Evolutionary conservation across 2,888 invertebrate species (phyloP).

Genomic region (Aquatica leii): DNA sequence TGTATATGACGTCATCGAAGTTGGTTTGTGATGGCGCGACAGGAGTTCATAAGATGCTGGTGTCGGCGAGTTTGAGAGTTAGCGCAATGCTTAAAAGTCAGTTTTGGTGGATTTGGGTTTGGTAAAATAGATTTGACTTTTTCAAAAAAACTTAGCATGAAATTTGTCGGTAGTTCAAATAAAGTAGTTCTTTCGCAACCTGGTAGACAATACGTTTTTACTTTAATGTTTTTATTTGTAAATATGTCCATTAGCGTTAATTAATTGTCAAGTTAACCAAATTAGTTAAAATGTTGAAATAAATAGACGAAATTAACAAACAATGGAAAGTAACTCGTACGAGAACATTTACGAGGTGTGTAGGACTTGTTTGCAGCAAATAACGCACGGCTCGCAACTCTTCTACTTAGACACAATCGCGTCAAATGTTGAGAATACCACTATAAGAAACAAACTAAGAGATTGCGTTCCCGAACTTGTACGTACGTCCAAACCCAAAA

Average conservation of each 20-base stretch:
- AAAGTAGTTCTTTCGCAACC: background rate
- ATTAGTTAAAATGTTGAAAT: background rate
- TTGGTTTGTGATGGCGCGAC: too few species aligned
- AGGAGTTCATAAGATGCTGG: too few species aligned
- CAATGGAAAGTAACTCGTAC: constrained; percentile 15
- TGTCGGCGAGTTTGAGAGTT: too few species aligned
- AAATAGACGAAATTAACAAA: background rate
- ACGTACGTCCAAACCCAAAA: background rate
- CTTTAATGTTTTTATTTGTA: constrained; percentile 13
- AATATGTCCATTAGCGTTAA: constrained; percentile 1
- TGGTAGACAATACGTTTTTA: background rate
- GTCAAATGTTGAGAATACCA: constrained; percentile 4
- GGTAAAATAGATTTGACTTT: too few species aligned
- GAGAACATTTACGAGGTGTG: constrained; percentile 13
- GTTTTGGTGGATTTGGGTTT: too few species aligned
- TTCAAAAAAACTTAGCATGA: too few species aligned
- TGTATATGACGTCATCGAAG: too few species aligned
- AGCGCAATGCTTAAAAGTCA: too few species aligned
- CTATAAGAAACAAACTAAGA: constrained; percentile 14
- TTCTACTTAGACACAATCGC: constrained; percentile 3
- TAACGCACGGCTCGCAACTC: constrained; percentile 9
- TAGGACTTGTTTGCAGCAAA: constrained; percentile 12
- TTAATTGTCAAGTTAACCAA: constrained; percentile 19
- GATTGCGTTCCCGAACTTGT: constrained; percentile 15
- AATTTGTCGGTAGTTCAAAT: too few species aligned